phyloP scores from a whole-genome alignment of 2,888 invertebrate genomes.

The Spodoptera littoralis region DNA sequence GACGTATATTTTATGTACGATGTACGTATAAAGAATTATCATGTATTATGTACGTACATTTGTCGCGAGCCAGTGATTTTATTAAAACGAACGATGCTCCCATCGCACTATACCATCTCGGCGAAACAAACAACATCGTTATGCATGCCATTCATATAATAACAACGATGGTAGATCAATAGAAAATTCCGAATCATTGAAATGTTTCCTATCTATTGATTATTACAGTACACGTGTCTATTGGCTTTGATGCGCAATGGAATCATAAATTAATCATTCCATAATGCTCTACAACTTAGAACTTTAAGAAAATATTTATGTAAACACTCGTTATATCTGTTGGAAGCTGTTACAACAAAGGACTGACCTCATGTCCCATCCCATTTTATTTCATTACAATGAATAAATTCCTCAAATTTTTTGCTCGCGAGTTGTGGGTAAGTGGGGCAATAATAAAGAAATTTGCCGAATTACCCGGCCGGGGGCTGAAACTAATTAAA shows the following conservation, averaged over 20 bases:
- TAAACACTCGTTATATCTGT: slow-evolving; percentile 26
- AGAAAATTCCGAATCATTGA: slow-evolving; percentile 53
- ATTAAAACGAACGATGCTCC: slow-evolving; percentile 33
- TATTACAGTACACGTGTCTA: slow-evolving; percentile 37
- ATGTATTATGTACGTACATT: slow-evolving; percentile 14
- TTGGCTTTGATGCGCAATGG: slow-evolving; percentile 41
- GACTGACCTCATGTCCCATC: slow-evolving; percentile 34
- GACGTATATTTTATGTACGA: slow-evolving; percentile 17
- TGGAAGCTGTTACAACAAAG: slow-evolving; percentile 30
- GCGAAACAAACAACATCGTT: slow-evolving; percentile 48
- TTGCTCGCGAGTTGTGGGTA: slow-evolving; percentile 35
- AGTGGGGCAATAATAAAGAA: slow-evolving; percentile 43
- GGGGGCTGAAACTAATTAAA: slow-evolving; percentile 45
- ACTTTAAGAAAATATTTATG: slow-evolving; percentile 19
- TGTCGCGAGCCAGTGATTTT: slow-evolving; percentile 39
- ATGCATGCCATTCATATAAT: slow-evolving; percentile 41
- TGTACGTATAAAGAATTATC: slow-evolving; percentile 26
- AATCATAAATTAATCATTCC: slow-evolving; percentile 45
- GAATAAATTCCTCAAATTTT: slow-evolving; percentile 54
- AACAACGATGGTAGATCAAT: slow-evolving; percentile 48
- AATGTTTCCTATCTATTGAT: slow-evolving; percentile 45
- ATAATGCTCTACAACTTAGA: slow-evolving; percentile 12
- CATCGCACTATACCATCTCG: slow-evolving; percentile 27
- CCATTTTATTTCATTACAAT: slow-evolving; percentile 49
- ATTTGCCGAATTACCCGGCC: slow-evolving; percentile 41